A percentile compares a stretch with the other conserved stretches of the same genome.
These are phyloP conservation scores for Acestrorhynchus altus DNA, from an alignment of 2,797 vertebrate species.

Conservation along the genomic window DNA sequence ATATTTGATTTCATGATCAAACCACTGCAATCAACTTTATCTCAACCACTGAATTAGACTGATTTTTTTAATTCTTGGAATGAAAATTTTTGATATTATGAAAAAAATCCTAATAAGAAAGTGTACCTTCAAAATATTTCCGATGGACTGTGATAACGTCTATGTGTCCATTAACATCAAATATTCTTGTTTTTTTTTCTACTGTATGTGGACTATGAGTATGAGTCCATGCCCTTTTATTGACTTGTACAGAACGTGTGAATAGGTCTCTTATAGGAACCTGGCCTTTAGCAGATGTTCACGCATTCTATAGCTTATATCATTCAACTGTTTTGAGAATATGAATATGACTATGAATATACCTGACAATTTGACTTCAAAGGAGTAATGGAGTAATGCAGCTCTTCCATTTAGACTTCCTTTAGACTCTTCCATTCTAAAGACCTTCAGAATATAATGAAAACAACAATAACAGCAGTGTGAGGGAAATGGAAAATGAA, in stretches of 20 bases:
- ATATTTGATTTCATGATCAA: too few relatives aligned
- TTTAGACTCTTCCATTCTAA: neutral
- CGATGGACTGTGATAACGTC: too few relatives aligned
- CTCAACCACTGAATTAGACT: too few relatives aligned
- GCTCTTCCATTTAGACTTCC: too few relatives aligned
- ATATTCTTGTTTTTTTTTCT: neutral
- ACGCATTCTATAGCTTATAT: neutral
- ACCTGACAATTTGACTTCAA: neutral
- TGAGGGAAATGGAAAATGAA: conserved; percentile 8
- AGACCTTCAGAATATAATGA: neutral
- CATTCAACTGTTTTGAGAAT: neutral
- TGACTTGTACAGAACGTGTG: neutral
- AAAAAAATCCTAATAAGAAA: too few relatives aligned
- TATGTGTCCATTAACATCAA: neutral
- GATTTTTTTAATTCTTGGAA: too few relatives aligned
- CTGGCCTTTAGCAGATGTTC: neutral
- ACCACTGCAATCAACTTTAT: too few relatives aligned
- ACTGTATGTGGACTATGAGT: neutral
- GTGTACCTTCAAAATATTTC: too few relatives aligned
- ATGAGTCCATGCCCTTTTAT: neutral
- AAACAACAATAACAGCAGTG: neutral
- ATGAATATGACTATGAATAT: too few relatives aligned
- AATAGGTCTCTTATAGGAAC: too few relatives aligned
- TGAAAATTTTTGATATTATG: too few relatives aligned
- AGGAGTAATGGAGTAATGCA: neutral